Conservation (phyloP, 2,113 vertebrate genomes). For the Phodopus roborovskii region DNA sequence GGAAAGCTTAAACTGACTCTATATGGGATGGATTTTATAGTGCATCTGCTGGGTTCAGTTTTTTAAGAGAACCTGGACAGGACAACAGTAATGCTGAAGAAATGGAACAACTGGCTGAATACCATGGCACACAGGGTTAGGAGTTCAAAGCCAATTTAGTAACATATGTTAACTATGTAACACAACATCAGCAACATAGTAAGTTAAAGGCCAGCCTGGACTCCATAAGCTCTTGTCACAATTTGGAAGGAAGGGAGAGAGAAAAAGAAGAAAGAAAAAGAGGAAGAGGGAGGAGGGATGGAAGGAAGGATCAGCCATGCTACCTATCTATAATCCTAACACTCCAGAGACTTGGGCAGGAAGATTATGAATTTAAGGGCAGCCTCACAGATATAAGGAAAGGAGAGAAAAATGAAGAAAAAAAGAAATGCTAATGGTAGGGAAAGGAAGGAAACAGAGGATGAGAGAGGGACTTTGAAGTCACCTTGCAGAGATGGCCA, state of each 20-base stretch:
- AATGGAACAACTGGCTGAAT: not conserved
- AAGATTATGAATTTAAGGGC: not conserved
- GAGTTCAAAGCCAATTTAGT: not conserved
- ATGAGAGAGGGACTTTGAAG: not conserved
- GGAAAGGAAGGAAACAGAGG: not conserved
- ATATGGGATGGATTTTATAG: not conserved
- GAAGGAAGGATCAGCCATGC: not conserved
- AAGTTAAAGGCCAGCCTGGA: not conserved
- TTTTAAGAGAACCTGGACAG: slow-evolving; percentile 23
- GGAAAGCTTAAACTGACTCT: not conserved
- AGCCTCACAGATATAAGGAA: not conserved
- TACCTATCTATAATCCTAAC: not conserved
- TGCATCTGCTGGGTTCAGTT: not conserved
- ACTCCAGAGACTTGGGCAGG: not conserved
- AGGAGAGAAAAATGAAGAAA: not conserved
- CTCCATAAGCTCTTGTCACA: not conserved
- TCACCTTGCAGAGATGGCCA: not conserved
- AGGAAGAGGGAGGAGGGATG: too few species aligned
- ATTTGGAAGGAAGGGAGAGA: not conserved
- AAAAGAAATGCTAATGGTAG: not conserved
- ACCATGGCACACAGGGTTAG: not conserved
- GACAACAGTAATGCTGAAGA: not conserved
- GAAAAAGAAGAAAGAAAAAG: not conserved
- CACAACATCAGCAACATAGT: not conserved
- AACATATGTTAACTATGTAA: not conserved